These are phyloP conservation scores for Ammodytes marinus DNA, from an alignment of 2,113 vertebrate species.

Conservation along the genomic window DNA sequence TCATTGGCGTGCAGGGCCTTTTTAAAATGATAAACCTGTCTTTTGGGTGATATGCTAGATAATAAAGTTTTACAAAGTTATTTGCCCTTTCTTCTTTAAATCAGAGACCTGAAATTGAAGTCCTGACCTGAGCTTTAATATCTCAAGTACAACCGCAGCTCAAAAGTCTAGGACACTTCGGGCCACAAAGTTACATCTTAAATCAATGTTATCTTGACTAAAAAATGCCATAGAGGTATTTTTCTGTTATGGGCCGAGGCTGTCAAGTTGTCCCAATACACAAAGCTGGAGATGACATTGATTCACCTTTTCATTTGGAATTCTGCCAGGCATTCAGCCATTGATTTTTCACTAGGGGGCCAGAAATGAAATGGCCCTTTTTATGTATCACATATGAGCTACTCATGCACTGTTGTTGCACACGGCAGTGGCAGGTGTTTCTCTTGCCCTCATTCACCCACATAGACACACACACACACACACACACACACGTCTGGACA, in stretches of 20 bases:
- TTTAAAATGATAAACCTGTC: neutral
- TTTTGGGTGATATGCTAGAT: neutral
- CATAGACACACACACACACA: neutral
- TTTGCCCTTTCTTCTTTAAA: neutral
- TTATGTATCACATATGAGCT: constrained; percentile 54
- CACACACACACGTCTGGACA: neutral
- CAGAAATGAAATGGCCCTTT: constrained; percentile 74
- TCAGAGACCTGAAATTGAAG: neutral
- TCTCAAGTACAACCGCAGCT: constrained; percentile 18
- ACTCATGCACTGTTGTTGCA: constrained; percentile 16
- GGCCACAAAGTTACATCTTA: constrained; percentile 44
- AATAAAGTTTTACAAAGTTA: neutral
- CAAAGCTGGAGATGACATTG: constrained; percentile 77
- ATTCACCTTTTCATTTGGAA: constrained; percentile 80
- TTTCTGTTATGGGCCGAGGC: constrained; percentile 65
- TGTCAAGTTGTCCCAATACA: constrained; percentile 69
- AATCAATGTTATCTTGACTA: constrained; percentile 78
- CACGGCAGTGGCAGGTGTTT: constrained; percentile 21
- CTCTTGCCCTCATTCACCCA: neutral
- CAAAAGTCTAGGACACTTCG: constrained; percentile 7
- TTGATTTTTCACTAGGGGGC: constrained; percentile 75
- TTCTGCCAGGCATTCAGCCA: constrained; percentile 69
- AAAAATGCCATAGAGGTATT: constrained; percentile 54
- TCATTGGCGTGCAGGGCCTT: neutral
- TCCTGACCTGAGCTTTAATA: constrained; percentile 19